phyloP scores from a whole-genome alignment of 2,113 vertebrate species.

The Panthera tigris region DNA sequence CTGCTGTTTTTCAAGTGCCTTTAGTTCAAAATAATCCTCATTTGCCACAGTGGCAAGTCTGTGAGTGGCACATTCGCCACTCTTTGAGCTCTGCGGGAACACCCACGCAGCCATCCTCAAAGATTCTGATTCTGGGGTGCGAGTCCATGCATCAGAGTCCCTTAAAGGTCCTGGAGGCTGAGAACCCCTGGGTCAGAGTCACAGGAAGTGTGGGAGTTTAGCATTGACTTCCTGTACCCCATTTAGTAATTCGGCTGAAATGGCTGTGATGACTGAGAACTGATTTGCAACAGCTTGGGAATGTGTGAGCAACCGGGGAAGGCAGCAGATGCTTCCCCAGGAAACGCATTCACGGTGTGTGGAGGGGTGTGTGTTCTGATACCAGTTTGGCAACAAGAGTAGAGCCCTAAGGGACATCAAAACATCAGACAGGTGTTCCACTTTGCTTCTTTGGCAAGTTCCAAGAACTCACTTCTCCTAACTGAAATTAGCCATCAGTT shows the following conservation, averaged over 20 bases:
- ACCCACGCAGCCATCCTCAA: background rate
- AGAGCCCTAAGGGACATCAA: background rate
- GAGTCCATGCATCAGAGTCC: background rate
- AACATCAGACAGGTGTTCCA: background rate
- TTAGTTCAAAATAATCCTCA: background rate
- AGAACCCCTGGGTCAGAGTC: background rate
- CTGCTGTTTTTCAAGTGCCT: conserved; percentile 8
- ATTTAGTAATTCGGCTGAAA: background rate
- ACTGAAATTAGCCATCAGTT: background rate
- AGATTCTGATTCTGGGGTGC: background rate
- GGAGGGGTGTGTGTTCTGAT: background rate
- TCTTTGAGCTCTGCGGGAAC: background rate
- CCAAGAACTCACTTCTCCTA: background rate
- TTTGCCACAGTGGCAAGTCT: background rate
- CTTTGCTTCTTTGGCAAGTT: background rate
- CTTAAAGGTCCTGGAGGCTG: background rate
- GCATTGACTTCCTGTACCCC: background rate
- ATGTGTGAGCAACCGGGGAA: background rate
- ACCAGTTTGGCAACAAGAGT: background rate
- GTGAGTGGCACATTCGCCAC: background rate
- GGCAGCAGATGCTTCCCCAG: background rate
- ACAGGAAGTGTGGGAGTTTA: background rate
- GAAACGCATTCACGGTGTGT: background rate
- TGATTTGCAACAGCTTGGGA: background rate
- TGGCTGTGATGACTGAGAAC: background rate